These are phyloP conservation scores for Drosophila quinaria DNA, from an alignment of 2,888 invertebrate species.

Conservation along the genomic window DNA sequence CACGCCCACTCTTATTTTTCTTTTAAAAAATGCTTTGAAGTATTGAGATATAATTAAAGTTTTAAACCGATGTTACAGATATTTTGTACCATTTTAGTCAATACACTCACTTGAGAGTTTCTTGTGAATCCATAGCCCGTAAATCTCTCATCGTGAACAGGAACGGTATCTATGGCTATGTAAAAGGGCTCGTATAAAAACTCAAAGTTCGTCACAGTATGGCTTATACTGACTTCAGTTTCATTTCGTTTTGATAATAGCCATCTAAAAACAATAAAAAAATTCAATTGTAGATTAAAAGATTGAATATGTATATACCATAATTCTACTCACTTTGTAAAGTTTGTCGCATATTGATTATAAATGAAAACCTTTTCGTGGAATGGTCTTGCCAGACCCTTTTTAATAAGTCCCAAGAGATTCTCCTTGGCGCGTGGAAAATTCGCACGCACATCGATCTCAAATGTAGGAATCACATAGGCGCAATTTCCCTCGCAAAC, in stretches of 20 bases:
- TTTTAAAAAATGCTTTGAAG: too few species aligned
- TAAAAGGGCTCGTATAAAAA: slow-evolving; percentile 97
- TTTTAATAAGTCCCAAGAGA: slow-evolving; percentile 90
- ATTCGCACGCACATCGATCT: slow-evolving; percentile 91
- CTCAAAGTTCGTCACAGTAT: slow-evolving; percentile 93
- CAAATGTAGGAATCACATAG: slow-evolving; percentile 96
- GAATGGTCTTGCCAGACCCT: slow-evolving; percentile 94
- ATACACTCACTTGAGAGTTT: slow-evolving; percentile 93
- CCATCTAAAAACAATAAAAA: slow-evolving; percentile 62
- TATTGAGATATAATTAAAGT: too few species aligned
- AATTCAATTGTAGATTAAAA: background rate
- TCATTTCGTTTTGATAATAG: slow-evolving; percentile 73
- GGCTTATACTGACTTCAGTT: slow-evolving; percentile 90
- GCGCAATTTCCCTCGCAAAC: slow-evolving; percentile 90
- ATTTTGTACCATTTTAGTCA: too few species aligned
- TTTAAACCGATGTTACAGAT: too few species aligned
- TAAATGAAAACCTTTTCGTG: slow-evolving; percentile 96
- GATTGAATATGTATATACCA: background rate
- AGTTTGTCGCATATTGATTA: slow-evolving; percentile 96
- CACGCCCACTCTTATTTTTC: too few species aligned
- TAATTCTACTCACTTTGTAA: slow-evolving; percentile 89
- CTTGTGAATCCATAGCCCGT: slow-evolving; percentile 96
- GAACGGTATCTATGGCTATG: slow-evolving; percentile 92
- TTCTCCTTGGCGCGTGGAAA: slow-evolving; percentile 94
- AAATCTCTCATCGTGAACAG: slow-evolving; percentile 95